phyloP scores from a whole-genome alignment of 2,888 invertebrate species.

The Selenia dentaria region DNA sequence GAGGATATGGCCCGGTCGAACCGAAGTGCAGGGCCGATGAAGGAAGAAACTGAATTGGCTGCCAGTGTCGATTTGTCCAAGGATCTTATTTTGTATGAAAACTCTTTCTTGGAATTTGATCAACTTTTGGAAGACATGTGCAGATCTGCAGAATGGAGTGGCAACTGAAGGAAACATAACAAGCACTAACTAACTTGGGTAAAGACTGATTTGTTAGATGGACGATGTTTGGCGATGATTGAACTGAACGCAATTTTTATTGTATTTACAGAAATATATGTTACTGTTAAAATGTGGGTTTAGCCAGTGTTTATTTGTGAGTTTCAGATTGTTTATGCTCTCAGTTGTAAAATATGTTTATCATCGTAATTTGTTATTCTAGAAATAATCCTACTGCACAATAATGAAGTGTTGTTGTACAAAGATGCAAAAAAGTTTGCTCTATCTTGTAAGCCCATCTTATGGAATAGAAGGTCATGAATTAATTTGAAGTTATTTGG shows the following conservation, averaged over 20 bases:
- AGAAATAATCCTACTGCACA: too few relatives aligned
- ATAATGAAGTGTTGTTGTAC: too few relatives aligned
- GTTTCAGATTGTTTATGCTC: neutral
- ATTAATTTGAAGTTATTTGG: too few relatives aligned
- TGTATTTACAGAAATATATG: conserved; percentile 7
- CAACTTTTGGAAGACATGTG: conserved; percentile 89
- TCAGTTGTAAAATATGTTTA: neutral
- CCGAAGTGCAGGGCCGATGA: conserved; percentile 48
- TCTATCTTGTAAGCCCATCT: too few relatives aligned
- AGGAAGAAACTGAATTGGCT: conserved; percentile 61
- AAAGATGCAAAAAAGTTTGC: too few relatives aligned
- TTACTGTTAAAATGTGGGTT: neutral
- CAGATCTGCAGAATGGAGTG: conserved; percentile 86
- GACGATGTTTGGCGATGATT: conserved; percentile 1
- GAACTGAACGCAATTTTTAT: conserved; percentile 4
- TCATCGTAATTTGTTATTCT: too few relatives aligned
- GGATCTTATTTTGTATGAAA: conserved; percentile 90
- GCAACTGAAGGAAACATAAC: conserved; percentile 54
- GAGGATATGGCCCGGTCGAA: conserved; percentile 46
- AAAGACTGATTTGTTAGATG: conserved; percentile 19
- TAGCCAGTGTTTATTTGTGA: conserved; percentile 3
- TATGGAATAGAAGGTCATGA: too few relatives aligned
- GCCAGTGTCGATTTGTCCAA: conserved; percentile 86
- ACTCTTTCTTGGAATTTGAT: conserved; percentile 90
- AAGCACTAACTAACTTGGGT: conserved; percentile 1